Evolutionary conservation across 2,888 invertebrate genomes (phyloP).

Genomic region (Rhamnusium bicolor): DNA sequence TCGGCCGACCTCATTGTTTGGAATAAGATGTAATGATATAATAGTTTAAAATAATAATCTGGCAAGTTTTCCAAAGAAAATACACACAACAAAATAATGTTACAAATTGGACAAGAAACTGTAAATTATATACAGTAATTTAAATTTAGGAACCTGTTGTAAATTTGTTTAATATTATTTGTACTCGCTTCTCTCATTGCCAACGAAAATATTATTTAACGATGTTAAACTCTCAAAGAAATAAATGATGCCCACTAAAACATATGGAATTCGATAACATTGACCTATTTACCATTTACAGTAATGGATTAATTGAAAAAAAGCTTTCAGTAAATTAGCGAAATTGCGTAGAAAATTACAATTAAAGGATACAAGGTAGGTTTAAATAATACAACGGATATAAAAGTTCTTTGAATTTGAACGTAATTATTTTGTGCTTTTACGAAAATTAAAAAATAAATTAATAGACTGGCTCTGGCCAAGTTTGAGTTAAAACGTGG

Average conservation of each 20-base stretch:
- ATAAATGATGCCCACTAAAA: constrained; percentile 12
- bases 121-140: constrained; percentile 10
- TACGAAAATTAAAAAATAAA: neutral
- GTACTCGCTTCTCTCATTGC: constrained; percentile 9
- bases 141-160: constrained; percentile 15
- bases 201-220: constrained; percentile 22
- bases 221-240: neutral
- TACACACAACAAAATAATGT: constrained; percentile 15
- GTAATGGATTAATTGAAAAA: neutral
- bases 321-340: neutral
- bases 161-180: constrained; percentile 2
- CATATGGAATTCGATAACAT: constrained; percentile 20
- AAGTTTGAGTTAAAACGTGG: too few relatives aligned
- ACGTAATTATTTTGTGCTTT: neutral
- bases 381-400: neutral
- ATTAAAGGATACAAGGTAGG: neutral
- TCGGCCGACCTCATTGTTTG: neutral
- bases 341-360: neutral
- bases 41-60: neutral
- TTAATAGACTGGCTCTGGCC: neutral
- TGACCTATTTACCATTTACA: constrained; percentile 16
- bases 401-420: neutral
- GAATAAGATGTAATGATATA: constrained; percentile 6
- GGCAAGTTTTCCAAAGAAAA: constrained; percentile 12
- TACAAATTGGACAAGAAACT: constrained; percentile 17